phyloP scores from a whole-genome alignment of 2,797 vertebrate species.

The Hypotaenidia philippensis region DNA sequence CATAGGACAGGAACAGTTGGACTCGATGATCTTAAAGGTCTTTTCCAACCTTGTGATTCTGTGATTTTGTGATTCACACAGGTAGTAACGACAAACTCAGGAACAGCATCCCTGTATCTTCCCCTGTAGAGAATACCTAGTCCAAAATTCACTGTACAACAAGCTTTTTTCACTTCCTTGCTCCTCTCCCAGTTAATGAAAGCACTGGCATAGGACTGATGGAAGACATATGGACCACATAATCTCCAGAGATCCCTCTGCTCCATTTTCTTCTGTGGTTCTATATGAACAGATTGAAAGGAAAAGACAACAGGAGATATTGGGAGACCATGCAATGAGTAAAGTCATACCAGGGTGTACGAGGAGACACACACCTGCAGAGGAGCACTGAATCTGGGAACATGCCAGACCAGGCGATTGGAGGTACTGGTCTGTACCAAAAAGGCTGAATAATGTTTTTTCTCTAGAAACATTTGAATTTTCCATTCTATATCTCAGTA shows the following conservation, averaged over 20 bases:
- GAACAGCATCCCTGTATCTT: neutral
- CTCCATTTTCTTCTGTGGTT: neutral
- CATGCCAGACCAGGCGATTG: neutral
- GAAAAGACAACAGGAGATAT: neutral
- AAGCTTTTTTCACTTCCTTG: neutral
- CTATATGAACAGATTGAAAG: neutral
- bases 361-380: neutral
- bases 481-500: neutral
- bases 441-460: rapidly evolving
- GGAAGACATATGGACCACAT: neutral
- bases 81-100: neutral
- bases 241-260: neutral
- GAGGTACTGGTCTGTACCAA: neutral
- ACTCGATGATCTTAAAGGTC: too few relatives aligned
- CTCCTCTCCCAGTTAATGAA: neutral
- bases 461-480: neutral
- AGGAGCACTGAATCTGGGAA: neutral
- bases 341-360: neutral
- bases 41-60: too few relatives aligned
- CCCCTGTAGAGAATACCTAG: neutral
- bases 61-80: neutral
- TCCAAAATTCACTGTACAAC: neutral
- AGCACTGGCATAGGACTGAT: neutral
- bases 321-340: neutral
- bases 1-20: too few relatives aligned